phyloP scores from a whole-genome alignment of 2,797 vertebrate genomes.

The Sandelia bainsii region DNA sequence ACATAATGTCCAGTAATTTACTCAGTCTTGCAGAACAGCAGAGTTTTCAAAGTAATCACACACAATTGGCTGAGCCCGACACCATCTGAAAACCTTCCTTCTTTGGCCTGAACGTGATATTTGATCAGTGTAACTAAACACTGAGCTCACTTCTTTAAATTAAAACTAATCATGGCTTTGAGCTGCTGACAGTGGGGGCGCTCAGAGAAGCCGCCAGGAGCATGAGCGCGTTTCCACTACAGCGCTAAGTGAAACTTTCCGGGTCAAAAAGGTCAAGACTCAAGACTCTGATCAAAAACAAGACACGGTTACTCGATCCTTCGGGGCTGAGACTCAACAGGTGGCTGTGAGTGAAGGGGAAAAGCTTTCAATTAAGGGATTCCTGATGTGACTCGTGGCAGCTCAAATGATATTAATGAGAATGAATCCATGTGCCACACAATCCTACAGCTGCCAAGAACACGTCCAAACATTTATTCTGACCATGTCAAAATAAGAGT shows the following conservation, averaged over 20 bases:
- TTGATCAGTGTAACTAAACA: background rate
- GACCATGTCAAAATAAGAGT: too few species aligned
- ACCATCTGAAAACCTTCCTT: too few species aligned
- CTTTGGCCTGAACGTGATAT: too few species aligned
- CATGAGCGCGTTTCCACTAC: background rate
- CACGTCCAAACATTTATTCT: too few species aligned
- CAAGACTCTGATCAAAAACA: slow-evolving; percentile 23
- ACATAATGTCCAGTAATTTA: too few species aligned
- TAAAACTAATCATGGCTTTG: slow-evolving; percentile 1
- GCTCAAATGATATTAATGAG: background rate
- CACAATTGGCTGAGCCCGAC: too few species aligned
- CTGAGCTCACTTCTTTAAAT: slow-evolving; percentile 1
- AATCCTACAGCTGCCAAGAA: too few species aligned
- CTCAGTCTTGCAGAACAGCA: too few species aligned
- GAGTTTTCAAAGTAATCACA: too few species aligned
- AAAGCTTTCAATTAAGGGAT: slow-evolving; percentile 28
- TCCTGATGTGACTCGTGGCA: slow-evolving; percentile 7
- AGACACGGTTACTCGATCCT: background rate
- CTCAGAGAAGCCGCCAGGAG: background rate
- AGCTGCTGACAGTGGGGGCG: background rate
- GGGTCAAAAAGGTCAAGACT: slow-evolving; percentile 41
- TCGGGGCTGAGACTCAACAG: slow-evolving; percentile 26
- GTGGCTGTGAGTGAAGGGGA: slow-evolving; percentile 5
- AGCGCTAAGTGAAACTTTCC: slow-evolving; percentile 50
- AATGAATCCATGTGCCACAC: background rate